Base-by-base conservation (phyloP, 2,888 invertebrate species). In the Lamellibrachia columna region DNA sequence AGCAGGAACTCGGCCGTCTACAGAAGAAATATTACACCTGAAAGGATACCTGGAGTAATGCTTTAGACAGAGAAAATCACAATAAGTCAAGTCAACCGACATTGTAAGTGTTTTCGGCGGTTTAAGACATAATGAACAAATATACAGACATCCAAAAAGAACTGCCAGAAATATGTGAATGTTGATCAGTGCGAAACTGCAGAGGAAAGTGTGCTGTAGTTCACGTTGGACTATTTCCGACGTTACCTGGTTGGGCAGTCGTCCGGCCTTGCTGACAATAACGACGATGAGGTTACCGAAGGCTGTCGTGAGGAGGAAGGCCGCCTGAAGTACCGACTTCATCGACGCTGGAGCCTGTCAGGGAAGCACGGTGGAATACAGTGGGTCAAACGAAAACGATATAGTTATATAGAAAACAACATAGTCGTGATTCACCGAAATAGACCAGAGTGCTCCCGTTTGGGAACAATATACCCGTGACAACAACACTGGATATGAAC, bases 271-370 rank as follows among this genome's bases (percentile, higher is more conserved):
- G 75, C 75, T 75, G 9, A 94, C 92, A 40, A 94, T 90, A 58
- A 94, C 91, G 53, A 94, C 94, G 90, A 94, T 93, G 90, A 94
- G 91, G 92, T 94, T 94, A 4, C 94, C 94, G 52, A 94, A 58
- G 53, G 93, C 93, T 60, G 92, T 93, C n/a, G 94, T 94, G 90
- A 94, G 58, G 60, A 94, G 90, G 94, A 94, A 94, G 28, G 93
- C 93, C 55, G 94, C 93, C 52, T 93, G 93, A 58, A 94, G 93
- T 7, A 94, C 94, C 7, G 94, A 93, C 92, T 94, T 94, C 94
- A 94, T 94, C 15, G 93, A 92, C 15, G 92, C 90, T n/a, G 94
- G 93, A 15, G 94, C 93, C 93, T 94, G n/a, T 22, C 55, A 58
- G 28, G 53, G 15, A 53, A 15, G 22, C 22, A 53, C 6, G n/a